A percentile compares a stretch with the other conserved stretches of the same genome.
Conservation (phyloP, 2,113 vertebrate species). For the Callipepla squamata region DNA sequence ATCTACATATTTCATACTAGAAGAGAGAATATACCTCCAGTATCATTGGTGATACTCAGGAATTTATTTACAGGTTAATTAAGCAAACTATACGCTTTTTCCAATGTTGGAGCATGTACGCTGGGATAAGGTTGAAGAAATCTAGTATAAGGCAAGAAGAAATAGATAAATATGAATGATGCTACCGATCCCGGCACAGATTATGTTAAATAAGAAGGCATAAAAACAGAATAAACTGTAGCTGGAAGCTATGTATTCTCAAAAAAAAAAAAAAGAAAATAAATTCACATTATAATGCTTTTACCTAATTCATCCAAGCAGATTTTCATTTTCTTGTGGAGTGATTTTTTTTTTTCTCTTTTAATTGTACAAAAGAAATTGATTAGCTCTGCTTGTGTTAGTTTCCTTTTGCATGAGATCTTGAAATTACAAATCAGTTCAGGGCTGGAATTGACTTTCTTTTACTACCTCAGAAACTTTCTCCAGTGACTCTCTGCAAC, state of each 20-base stretch:
- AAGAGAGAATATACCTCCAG: neutral
- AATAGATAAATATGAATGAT: neutral
- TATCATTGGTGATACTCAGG: neutral
- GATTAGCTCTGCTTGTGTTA: neutral
- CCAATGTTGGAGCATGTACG: rapidly evolving
- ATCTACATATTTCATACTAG: neutral
- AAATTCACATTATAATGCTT: neutral
- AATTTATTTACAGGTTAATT: neutral
- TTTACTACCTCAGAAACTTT: slow-evolving; percentile 43
- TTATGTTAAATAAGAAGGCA: neutral
- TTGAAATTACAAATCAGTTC: neutral
- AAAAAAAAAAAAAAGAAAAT: neutral
- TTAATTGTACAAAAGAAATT: neutral
- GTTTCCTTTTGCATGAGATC: neutral
- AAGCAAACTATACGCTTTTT: neutral
- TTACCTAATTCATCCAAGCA: neutral
- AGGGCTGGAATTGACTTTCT: slow-evolving; percentile 11
- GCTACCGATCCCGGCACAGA: neutral
- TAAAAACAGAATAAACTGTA: neutral
- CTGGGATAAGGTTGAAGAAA: neutral
- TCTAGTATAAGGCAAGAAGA: neutral
- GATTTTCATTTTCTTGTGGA: neutral
- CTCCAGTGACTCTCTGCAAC: slow-evolving; percentile 39
- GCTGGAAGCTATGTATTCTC: neutral
- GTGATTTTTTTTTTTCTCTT: neutral